A percentile compares a stretch with the other conserved stretches of the same genome.
These are phyloP conservation scores for Drosophila paucipuncta DNA, from an alignment of 2,888 invertebrate species.

Conservation along the genomic window DNA sequence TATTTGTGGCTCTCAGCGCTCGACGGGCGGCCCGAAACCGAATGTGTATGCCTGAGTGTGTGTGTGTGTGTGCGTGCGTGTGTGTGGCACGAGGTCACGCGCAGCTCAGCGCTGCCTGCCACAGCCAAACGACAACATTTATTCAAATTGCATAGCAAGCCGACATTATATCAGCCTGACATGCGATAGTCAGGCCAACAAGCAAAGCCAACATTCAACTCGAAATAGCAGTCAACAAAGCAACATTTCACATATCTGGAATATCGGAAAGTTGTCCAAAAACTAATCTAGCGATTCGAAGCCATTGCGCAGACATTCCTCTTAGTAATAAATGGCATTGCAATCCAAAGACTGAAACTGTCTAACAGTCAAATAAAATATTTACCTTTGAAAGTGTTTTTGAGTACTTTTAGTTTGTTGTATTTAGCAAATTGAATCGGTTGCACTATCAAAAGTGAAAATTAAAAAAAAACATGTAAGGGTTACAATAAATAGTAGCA, in stretches of 20 bases:
- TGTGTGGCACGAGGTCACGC: slow-evolving; percentile 55
- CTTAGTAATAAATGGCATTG: slow-evolving; percentile 10
- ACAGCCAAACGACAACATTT: slow-evolving; percentile 68
- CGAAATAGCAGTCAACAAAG: slow-evolving; percentile 22
- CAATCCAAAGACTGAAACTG: not conserved
- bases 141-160: slow-evolving; percentile 71
- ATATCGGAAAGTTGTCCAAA: slow-evolving; percentile 14
- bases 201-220: slow-evolving; percentile 8
- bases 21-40: slow-evolving; percentile 48
- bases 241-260: slow-evolving; percentile 21
- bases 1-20: slow-evolving; percentile 47
- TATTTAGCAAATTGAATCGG: not conserved
- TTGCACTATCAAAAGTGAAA: not conserved
- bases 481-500: not conserved
- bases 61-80: slow-evolving; percentile 30
- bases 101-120: slow-evolving; percentile 40
- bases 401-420: not conserved
- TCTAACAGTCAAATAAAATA: slow-evolving; percentile 5
- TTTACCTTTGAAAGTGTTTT: not conserved
- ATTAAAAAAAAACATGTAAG: not conserved
- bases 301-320: slow-evolving; percentile 14
- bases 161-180: slow-evolving; percentile 67
- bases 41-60: slow-evolving; percentile 4
- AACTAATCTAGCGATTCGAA: slow-evolving; percentile 5
- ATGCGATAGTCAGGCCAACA: slow-evolving; percentile 52